Percentiles rank a stretch among this genome's conserved stretches.
Conservation (phyloP, 1,140 invertebrate genomes). For the Cheumatopsyche charites region DNA sequence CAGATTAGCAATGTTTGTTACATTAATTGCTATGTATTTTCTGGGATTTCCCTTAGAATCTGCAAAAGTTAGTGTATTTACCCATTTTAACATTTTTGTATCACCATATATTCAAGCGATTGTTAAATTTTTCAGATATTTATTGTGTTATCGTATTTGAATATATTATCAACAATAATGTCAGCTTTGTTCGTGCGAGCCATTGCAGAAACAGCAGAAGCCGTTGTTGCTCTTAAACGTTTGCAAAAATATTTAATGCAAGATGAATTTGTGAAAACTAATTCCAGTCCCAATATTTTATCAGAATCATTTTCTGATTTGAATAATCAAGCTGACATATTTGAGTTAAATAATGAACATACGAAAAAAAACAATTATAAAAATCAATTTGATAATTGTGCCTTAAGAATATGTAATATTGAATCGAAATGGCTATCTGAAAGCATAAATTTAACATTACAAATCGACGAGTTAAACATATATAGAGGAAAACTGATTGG, state of each 20-base stretch:
- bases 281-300: conserved; percentile 3
- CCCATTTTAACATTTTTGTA: no score
- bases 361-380: neutral
- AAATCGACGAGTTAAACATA: conserved; percentile 61
- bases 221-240: conserved; percentile 66
- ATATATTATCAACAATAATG: conserved; percentile 68
- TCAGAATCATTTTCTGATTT: neutral
- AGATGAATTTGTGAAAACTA: conserved; percentile 58
- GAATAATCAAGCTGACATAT: neutral
- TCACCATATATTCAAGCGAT: neutral
- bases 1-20: conserved; percentile 69
- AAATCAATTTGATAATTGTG: no score
- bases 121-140: conserved; percentile 61
- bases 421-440: conserved; percentile 52
- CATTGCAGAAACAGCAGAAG: conserved; percentile 68
- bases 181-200: conserved; percentile 74
- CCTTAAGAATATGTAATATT: conserved; percentile 48
- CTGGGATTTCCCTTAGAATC: conserved; percentile 62
- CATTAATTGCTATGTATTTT: conserved; percentile 66
- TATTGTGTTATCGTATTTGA: conserved; percentile 70
- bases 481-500: conserved; percentile 64
- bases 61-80: conserved; percentile 57
- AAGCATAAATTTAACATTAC: conserved; percentile 53
- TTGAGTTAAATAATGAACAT: neutral
- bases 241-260: conserved; percentile 62